Evolutionary conservation across 2,888 invertebrate species (phyloP), one percentile per base, ranked within the genome.

Genomic region (Lissonota sp.): DNA sequence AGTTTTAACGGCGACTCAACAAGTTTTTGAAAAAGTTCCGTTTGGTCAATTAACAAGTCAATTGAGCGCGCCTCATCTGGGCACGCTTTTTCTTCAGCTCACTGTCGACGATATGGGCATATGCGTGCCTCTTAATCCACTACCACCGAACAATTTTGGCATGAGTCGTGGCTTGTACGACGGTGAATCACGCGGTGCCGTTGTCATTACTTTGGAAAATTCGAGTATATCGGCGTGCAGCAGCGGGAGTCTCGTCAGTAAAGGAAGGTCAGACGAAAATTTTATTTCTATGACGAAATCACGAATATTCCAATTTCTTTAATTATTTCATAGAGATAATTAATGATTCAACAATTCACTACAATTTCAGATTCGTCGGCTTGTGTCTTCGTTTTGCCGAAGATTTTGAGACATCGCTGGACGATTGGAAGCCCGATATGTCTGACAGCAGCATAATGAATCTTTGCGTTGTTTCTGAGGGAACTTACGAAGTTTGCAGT

Each of bases 21-120:
- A 96, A 90, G 95, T 95, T 3, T 95, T 95, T 83, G 97, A 97
- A 89, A 96, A 96, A 88, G 95, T 97, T 62, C 96, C 96, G 10
- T 95, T 96, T 92, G 97, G 97, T 0, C 97, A 97, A 92, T 93
- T 97, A 83, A 96, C 97, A 7, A 95, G 96, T 78, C 96, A 96
- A 87, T 94, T 97, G 75, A 94, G 96, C 12, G 94, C 96, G n/a
- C 96, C 96, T 1, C 96, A 97, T 90, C 93, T 98, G 51, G 98
- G 98, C 62, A 98, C 98, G 10, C 93, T 99, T 84, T 99, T 99
- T 92, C 93, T 99, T 63, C 99, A 99, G 90, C 93, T 99, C 44
- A 98, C 98, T 0, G 98, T 99, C 0, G 98, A 98, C 90, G 99
- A 99, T 90, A 98, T 99, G 95, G 99, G 99, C 4, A 98, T 99